Percentiles rank a stretch among this genome's conserved stretches.
These are phyloP conservation scores for Drosophila emarginata DNA, from an alignment of 2,888 invertebrate genomes.

Conservation along the genomic window DNA sequence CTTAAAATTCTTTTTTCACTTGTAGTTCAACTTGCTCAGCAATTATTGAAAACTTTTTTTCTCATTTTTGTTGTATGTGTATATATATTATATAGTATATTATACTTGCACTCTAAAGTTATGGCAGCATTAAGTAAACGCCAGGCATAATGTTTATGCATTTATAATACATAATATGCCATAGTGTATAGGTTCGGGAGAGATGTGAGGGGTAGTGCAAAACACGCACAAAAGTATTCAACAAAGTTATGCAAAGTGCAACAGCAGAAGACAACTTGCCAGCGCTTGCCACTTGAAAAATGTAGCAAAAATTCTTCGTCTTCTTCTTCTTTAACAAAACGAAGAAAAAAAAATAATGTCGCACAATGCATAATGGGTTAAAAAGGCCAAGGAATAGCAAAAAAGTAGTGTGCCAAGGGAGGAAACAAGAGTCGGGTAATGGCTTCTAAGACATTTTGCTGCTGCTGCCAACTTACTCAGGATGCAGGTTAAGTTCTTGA, in stretches of 20 bases:
- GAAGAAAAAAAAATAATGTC: conserved; percentile 52
- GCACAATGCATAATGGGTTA: conserved; percentile 72
- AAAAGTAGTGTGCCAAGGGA: conserved; percentile 17
- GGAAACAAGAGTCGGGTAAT: conserved; percentile 24
- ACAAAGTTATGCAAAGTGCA: conserved; percentile 77
- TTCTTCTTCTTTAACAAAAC: conserved; percentile 7
- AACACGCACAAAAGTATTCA: conserved; percentile 64
- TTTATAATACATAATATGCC: conserved; percentile 71
- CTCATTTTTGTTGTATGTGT: conserved; percentile 9
- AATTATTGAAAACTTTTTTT: conserved; percentile 59
- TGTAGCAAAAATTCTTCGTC: conserved; percentile 43
- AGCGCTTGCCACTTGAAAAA: conserved; percentile 71
- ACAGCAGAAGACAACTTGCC: conserved; percentile 51
- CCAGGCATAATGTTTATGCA: conserved; percentile 72
- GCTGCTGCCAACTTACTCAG: conserved; percentile 57
- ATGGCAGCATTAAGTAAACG: conserved; percentile 74
- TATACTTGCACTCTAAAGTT: conserved; percentile 45
- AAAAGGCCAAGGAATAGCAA: conserved; percentile 25
- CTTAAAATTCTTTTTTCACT: conserved; percentile 2
- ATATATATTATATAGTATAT: conserved; percentile 4
- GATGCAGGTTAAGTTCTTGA: conserved; percentile 76
- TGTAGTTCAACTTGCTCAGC: conserved; percentile 34
- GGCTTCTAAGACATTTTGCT: conserved; percentile 49
- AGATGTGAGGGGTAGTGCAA: conserved; percentile 19
- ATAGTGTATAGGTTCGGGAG: neutral